phyloP scores from a whole-genome alignment of 1,140 invertebrate species.

The Brachionus sp. region DNA sequence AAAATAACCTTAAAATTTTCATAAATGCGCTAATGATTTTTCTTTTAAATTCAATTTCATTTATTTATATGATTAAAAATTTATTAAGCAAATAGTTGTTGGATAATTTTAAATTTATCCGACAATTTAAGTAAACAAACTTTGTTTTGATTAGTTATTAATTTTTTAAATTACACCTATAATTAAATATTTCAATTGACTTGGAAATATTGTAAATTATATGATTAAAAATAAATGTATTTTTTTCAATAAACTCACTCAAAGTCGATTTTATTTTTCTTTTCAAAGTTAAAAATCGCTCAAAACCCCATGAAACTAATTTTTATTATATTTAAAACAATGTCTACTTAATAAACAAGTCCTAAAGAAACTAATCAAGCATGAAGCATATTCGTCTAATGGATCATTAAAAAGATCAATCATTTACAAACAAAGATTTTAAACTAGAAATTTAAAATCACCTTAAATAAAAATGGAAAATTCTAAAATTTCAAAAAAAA shows the following conservation, averaged over 20 bases:
- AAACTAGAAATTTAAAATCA: background rate
- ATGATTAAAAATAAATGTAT: background rate
- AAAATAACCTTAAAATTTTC: background rate
- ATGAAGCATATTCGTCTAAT: background rate
- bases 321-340: background rate
- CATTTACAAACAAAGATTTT: background rate
- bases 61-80: constrained; percentile 5
- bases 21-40: background rate
- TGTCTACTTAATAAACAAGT: background rate
- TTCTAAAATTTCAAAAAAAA: background rate
- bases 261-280: background rate
- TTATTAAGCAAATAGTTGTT: background rate
- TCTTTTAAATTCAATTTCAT: background rate
- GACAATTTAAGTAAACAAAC: background rate
- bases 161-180: background rate
- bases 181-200: background rate
- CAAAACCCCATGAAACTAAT: background rate
- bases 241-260: too few relatives aligned
- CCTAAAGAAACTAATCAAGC: background rate
- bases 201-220: background rate
- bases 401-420: background rate
- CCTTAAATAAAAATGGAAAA: background rate
- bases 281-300: background rate
- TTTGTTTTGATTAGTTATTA: background rate
- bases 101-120: background rate